Percentiles rank a stretch among this genome's conserved stretches.
These are phyloP conservation scores for Rallus crepitans DNA, from an alignment of 2,797 vertebrate species.

Conservation along the genomic window DNA sequence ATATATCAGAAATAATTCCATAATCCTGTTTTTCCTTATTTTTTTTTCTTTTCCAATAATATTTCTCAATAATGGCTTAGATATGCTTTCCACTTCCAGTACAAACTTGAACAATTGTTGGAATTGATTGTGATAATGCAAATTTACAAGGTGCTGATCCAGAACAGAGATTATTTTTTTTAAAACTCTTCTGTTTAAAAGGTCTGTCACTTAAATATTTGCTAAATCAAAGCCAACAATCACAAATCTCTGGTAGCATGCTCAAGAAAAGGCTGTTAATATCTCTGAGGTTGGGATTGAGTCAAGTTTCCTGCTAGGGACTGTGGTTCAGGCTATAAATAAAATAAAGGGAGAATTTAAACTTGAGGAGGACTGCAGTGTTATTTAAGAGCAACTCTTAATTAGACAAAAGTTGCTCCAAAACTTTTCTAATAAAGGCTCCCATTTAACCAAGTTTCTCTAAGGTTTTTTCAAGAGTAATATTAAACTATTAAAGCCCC, in stretches of 20 bases:
- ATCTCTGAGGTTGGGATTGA: neutral
- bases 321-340: neutral
- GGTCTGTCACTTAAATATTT: neutral
- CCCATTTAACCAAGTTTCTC: neutral
- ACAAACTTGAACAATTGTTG: neutral
- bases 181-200: neutral
- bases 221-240: neutral
- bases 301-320: neutral
- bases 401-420: neutral
- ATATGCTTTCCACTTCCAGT: neutral
- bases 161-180: neutral
- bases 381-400: slow-evolving; percentile 6
- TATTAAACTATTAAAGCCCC: neutral
- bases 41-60: neutral
- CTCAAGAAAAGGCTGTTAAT: neutral
- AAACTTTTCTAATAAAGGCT: slow-evolving; percentile 20
- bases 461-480: neutral
- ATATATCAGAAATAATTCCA: neutral
- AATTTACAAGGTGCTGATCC: neutral
- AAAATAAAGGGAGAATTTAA: neutral
- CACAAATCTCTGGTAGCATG: neutral
- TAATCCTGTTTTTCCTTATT: neutral
- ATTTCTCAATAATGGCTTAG: neutral
- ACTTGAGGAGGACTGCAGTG: neutral
- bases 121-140: neutral